Base-by-base conservation (phyloP, 23 tunicate genomes). In the Phallusia fumigata region DNA sequence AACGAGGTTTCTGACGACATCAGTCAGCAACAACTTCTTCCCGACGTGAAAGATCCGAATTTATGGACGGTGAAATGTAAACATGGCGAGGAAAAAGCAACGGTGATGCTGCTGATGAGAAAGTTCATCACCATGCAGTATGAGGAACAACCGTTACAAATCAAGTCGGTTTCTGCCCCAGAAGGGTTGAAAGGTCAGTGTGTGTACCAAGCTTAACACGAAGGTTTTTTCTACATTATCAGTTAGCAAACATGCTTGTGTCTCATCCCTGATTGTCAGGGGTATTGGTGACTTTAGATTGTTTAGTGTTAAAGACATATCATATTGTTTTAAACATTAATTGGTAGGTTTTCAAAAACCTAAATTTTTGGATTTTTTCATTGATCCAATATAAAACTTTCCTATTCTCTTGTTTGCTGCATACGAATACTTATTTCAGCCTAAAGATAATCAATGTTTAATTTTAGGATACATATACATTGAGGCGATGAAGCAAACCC, bases 11-110 rank as follows among this genome's bases (percentile, higher is more conserved):
- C 90, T 5, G 93, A 91, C 82, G 99, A 96, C 73, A 96, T 96
- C 90, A 87, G 90, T 26, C 96, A 96, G 47, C 96, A 96, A 32
- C 97, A 96, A 53, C 75, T 96, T 32, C 88, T 96, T 31, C 99
- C 99, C 0, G 99, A 96, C 40, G 99, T 96, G 64, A 91, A 96
- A 79, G 99, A 96, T 65, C 99, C 99, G 18, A 96, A 96, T 36
- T 79, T 96, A 47, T 96, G 99, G 99, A 96, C 96, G 18, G 96
- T 91, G 30, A 96, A 96, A 45, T 96, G 99, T 78, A 88, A 87
- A 65, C 90, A 89, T 58, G 99, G 99, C 18, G 96, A 91, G 52
- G 99, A 96, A 74, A 78, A 83, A 75, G 90, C 92, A 15, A 88
- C 90, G 1, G 97, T 80, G 40, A 30, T 96, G 65, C 82, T 93